Evolutionary conservation across 2,797 vertebrate genomes (phyloP), one percentile per base, ranked within the genome.

Genomic region (Pangasius macronema): DNA sequence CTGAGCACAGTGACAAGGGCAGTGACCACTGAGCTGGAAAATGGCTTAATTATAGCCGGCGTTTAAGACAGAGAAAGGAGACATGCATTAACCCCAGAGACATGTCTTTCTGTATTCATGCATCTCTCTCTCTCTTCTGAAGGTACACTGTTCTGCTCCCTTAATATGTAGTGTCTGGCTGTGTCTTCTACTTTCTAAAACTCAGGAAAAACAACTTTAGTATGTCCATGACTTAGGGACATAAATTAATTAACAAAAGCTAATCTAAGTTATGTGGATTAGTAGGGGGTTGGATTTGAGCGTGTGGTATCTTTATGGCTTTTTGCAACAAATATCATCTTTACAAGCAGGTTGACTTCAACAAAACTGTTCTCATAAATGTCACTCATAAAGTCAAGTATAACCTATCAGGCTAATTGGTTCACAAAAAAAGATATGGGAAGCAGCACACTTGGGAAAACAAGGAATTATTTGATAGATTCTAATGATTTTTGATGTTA

Each of bases 1-100:
- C 80, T 82, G 89, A 67, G 83, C 57, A 30, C 88, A 79, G 86
- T 86, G 89, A 92, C 87, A 90, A 85, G 89, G 55, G 72, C 85
- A 86, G 59, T 20, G 82, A 80, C 75, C 90, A 91, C 91, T 93
- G 91, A 89, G 91, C 93, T 91, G 91, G 92, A 94, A 95, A 94
- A 95, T 93, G 70, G 85, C 88, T 91, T 91, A 91, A 90, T 91
- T 89, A 91, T 88, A 87, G 87, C 80, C 3, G n/a, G 30, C n/a
- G 63, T 87, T 90, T 90, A 91, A 89, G 86, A 88, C 72, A 83
- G 80, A 70, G 85, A 77, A 81, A 67, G 67, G 82, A 90, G 85
- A 76, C 83, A 84, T 51, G 57, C 55, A 49, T 87, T 88, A 87
- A 90, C 89, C 86, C 87, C 84, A 84, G 70, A 81, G 53, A 67